Evolutionary conservation across 2,888 invertebrate species (phyloP).

Genomic region (Hypomecis punctinalis): DNA sequence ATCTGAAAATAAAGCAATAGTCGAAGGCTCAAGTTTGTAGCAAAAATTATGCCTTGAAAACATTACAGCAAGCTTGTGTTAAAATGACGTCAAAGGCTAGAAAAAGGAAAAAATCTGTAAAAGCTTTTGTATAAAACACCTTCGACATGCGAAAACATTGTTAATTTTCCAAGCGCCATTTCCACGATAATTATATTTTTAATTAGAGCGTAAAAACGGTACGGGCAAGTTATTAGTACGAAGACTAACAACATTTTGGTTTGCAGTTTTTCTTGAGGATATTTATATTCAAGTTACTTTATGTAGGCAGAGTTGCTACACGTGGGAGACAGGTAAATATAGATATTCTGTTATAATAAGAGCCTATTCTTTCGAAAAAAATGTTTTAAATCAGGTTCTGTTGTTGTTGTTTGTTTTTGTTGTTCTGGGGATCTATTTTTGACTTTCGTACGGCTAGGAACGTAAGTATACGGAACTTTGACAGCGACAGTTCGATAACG

Average conservation of each 20-base stretch:
- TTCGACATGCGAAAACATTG: constrained; percentile 53
- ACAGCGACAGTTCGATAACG: too few relatives aligned
- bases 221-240: not conserved
- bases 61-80: constrained; percentile 14
- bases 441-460: too few relatives aligned
- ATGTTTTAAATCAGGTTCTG: too few relatives aligned
- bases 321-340: too few relatives aligned
- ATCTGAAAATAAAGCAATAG: not conserved
- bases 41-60: constrained; percentile 12
- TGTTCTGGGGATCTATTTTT: too few relatives aligned
- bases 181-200: constrained; percentile 18
- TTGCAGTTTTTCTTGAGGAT: not conserved
- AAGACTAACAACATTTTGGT: not conserved
- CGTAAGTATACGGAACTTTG: too few relatives aligned
- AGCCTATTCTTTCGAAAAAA: too few relatives aligned
- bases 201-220: not conserved
- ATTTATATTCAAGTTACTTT: too few relatives aligned
- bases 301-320: too few relatives aligned
- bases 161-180: constrained; percentile 36
- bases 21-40: constrained; percentile 1
- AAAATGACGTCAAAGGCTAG: constrained; percentile 26
- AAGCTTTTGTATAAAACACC: constrained; percentile 53
- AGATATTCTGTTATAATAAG: too few relatives aligned
- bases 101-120: constrained; percentile 29
- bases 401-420: too few relatives aligned